Evolutionary conservation across 2,797 vertebrate species (phyloP), one percentile per base, ranked within the genome.

Genomic region (Choloepus didactylus): DNA sequence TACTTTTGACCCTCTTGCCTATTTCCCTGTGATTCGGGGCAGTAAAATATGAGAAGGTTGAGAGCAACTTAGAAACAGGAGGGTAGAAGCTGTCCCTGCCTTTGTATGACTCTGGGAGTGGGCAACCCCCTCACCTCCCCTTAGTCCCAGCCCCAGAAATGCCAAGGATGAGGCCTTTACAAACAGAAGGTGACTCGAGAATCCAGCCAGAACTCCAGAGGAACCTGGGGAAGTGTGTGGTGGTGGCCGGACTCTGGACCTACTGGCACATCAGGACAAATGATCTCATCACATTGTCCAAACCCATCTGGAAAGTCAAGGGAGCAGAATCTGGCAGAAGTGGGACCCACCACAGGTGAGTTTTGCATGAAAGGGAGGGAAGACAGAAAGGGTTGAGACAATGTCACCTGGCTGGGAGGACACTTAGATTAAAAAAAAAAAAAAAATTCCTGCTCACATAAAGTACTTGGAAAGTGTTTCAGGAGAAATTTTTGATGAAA

Each of bases 31-130:
- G 72, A 31, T n/a, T 18, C 49, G 21, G 29, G 82, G 11, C 19
- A 19, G 62, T 11, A 46, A 64, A 64, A 27, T 0, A 9, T 0
- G n/a, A 67, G 44, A 5, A 76, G 60, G 27, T 5, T 3, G 25
- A 11, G 41, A 66, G 60, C 19, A 44, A 16, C 49, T 70, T 4
- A 49, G 79, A 60, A 51, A 11, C 73, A 25, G 15, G 51, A n/a
- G 72, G 18, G 73, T 46, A 2, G 12, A 19, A 41, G 12, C 6
- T 35, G 23, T 27, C 6, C 41, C 18, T 21, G 56, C 56, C 56
- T 19, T 56, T 56, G 56, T 56, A 21, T 56, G 56, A 21, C 15
- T 16, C 54, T 56, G 18, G 18, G 54, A 18, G 54, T 56, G 54
- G 54, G 18, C 54, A 56, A 56, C 18, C 18, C 18, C 54, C 56